phyloP scores from a whole-genome alignment of 2,797 vertebrate species.

The Neopelma chrysocephalum region DNA sequence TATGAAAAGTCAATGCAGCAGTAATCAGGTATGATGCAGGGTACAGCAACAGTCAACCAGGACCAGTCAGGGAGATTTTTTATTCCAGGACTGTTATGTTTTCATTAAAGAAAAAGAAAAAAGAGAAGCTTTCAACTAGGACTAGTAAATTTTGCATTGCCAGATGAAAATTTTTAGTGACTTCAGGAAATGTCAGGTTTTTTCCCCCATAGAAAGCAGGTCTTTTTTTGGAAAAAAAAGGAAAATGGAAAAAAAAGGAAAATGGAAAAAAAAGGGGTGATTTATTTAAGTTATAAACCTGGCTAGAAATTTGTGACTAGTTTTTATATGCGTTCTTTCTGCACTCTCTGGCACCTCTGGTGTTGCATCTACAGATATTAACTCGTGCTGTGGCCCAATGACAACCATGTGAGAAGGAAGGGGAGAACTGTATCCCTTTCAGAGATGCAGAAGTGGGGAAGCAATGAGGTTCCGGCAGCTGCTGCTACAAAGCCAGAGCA shows the following conservation, averaged over 20 bases:
- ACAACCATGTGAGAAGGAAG: neutral
- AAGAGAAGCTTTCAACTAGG: neutral
- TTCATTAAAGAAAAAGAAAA: neutral
- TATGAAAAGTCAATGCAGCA: neutral
- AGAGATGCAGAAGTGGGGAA: neutral
- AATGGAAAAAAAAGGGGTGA: neutral
- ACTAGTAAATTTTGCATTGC: constrained; percentile 8
- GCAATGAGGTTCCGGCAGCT: neutral
- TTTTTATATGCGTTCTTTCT: neutral
- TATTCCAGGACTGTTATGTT: neutral
- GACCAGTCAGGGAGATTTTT: neutral
- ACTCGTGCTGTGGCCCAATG: neutral
- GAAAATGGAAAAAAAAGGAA: neutral
- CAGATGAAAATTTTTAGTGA: constrained; percentile 2
- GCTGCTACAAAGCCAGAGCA: neutral
- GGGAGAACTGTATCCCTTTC: neutral
- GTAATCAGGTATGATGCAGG: neutral
- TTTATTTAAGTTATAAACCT: neutral
- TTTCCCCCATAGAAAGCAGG: neutral
- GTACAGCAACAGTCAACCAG: neutral
- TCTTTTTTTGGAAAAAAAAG: neutral
- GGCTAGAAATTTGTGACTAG: neutral
- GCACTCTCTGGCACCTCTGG: neutral
- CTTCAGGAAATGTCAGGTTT: constrained; percentile 1
- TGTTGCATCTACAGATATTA: neutral